phyloP scores from a whole-genome alignment of 2,888 invertebrate species.

The Monopis laevigella region DNA sequence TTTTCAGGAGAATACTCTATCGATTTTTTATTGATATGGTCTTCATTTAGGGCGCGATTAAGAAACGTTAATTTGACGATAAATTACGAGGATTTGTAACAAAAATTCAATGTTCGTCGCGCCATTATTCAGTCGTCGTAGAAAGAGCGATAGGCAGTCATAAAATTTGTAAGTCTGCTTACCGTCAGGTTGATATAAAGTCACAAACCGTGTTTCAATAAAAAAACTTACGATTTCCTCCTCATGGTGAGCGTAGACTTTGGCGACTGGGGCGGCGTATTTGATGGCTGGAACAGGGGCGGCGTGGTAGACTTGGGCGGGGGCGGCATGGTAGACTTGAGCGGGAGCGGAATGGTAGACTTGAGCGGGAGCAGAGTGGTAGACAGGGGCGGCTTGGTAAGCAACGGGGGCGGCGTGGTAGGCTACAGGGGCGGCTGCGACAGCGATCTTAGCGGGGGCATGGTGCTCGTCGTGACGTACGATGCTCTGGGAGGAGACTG shows the following conservation, averaged over 20 bases:
- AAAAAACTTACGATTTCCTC: constrained; percentile 27
- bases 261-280: constrained; percentile 22
- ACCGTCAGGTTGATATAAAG: too few species aligned
- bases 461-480: constrained; percentile 43
- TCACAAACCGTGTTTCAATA: neutral
- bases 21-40: too few species aligned
- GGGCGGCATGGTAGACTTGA: constrained; percentile 21
- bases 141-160: too few species aligned
- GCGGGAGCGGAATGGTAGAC: constrained; percentile 20
- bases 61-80: too few species aligned
- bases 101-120: too few species aligned
- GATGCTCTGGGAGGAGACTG: constrained; percentile 42
- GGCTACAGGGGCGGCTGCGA: constrained; percentile 14
- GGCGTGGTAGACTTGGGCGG: constrained; percentile 18
- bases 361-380: constrained; percentile 19
- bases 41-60: too few species aligned
- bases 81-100: too few species aligned
- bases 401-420: constrained; percentile 24
- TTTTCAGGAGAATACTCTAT: too few species aligned
- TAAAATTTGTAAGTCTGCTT: too few species aligned
- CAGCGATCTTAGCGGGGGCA: too few species aligned
- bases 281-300: constrained; percentile 21
- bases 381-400: constrained; percentile 28
- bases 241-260: constrained; percentile 27
- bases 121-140: too few species aligned